Conservation (phyloP, 2,113 vertebrate genomes). For the Mirza zaza region DNA sequence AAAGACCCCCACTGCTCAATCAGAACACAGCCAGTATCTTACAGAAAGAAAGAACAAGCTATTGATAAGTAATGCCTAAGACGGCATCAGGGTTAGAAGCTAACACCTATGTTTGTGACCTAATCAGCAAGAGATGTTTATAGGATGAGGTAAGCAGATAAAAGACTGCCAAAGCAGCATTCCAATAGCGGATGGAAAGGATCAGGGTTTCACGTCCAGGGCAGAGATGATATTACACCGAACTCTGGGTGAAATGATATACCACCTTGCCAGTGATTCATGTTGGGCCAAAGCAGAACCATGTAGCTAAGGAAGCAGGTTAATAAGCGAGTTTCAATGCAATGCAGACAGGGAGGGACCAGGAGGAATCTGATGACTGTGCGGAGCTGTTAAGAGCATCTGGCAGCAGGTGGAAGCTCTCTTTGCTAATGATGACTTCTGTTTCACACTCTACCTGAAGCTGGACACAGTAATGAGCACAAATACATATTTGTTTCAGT, state of each 20-base stretch:
- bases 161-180: slow-evolving; percentile 62
- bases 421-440: background rate
- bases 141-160: slow-evolving; percentile 60
- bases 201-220: background rate
- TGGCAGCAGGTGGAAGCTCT: background rate
- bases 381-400: background rate
- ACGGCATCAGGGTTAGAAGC: slow-evolving; percentile 17
- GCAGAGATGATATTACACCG: slow-evolving; percentile 36
- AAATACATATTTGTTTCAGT: background rate
- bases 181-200: slow-evolving; percentile 10
- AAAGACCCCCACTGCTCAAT: background rate
- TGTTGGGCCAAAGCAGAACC: slow-evolving; percentile 16
- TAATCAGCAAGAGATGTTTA: slow-evolving; percentile 67
- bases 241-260: background rate
- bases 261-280: background rate
- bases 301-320: background rate
- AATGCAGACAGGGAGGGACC: background rate
- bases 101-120: background rate
- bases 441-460: background rate
- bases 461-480: background rate
- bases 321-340: background rate
- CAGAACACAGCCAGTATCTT: slow-evolving; percentile 35
- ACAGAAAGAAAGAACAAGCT: slow-evolving; percentile 43
- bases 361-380: background rate
- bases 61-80: slow-evolving; percentile 30